Percentiles rank a stretch among this genome's conserved stretches.
These are phyloP conservation scores for Novumbra hubbsi DNA, from an alignment of 2,797 vertebrate species.

Conservation along the genomic window DNA sequence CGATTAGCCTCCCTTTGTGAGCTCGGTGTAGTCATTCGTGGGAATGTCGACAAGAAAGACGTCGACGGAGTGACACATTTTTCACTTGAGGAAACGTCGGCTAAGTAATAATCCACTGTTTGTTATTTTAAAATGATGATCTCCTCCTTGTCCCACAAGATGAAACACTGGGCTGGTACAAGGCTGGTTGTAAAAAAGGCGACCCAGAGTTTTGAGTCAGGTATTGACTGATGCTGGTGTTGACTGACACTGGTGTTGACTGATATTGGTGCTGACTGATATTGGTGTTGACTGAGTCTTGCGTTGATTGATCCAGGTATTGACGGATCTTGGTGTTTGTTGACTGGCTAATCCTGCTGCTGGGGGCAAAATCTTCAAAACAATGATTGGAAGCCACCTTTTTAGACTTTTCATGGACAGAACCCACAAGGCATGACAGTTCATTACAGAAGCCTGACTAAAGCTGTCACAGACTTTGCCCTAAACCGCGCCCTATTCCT, in stretches of 20 bases:
- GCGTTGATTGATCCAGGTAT: too few relatives aligned
- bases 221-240: not conserved
- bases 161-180: not conserved
- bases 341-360: too few relatives aligned
- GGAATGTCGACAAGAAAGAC: slow-evolving; percentile 37
- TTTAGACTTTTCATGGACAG: not conserved
- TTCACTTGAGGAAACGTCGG: slow-evolving; percentile 73
- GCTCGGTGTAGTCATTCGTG: slow-evolving; percentile 57
- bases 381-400: not conserved
- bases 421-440: slow-evolving; percentile 39
- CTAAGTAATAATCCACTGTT: slow-evolving; percentile 76
- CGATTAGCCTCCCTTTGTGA: slow-evolving; percentile 66
- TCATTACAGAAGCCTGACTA: slow-evolving; percentile 29
- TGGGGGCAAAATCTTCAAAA: too few relatives aligned
- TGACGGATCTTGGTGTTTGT: too few relatives aligned
- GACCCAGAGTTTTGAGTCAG: slow-evolving; percentile 50
- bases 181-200: slow-evolving; percentile 64
- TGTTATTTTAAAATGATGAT: slow-evolving; percentile 73
- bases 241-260: not conserved
- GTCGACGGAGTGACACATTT: slow-evolving; percentile 67
- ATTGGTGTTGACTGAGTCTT: too few relatives aligned
- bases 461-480: not conserved
- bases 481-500: not conserved
- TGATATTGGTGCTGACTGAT: too few relatives aligned
- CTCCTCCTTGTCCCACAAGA: slow-evolving; percentile 38